A percentile compares a stretch with the other conserved stretches of the same genome.
These are phyloP conservation scores for Mythimna impura DNA, from an alignment of 2,888 invertebrate genomes.

Conservation along the genomic window DNA sequence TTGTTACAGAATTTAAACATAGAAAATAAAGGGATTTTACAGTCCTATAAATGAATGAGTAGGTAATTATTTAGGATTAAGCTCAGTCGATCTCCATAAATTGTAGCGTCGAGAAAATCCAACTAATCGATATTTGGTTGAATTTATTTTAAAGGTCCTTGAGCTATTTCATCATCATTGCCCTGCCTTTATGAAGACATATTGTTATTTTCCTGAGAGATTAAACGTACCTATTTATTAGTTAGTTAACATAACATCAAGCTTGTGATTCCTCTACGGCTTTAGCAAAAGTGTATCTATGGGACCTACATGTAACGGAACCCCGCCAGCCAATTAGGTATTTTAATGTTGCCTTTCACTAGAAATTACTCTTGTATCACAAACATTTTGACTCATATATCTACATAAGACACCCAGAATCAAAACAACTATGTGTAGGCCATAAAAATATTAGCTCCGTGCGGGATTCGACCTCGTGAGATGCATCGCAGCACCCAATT, in stretches of 20 bases:
- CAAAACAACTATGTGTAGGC: no score
- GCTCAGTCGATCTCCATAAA: not conserved
- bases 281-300: no score
- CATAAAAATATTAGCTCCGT: no score
- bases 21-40: not conserved
- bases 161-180: not conserved
- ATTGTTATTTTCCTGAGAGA: not conserved
- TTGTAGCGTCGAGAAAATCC: not conserved
- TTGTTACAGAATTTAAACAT: not conserved
- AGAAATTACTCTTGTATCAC: no score
- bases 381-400: no score
- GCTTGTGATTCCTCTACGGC: no score
- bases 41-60: not conserved
- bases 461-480: no score
- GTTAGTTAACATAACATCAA: not conserved
- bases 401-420: no score
- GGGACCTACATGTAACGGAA: no score
- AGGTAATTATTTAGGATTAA: not conserved
- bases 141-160: not conserved
- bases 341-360: no score
- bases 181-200: not conserved
- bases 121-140: not conserved
- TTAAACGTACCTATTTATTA: not conserved
- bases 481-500: no score
- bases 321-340: no score